Base-by-base conservation (phyloP, 2,113 vertebrate genomes). In the Phoxinus phoxinus region DNA sequence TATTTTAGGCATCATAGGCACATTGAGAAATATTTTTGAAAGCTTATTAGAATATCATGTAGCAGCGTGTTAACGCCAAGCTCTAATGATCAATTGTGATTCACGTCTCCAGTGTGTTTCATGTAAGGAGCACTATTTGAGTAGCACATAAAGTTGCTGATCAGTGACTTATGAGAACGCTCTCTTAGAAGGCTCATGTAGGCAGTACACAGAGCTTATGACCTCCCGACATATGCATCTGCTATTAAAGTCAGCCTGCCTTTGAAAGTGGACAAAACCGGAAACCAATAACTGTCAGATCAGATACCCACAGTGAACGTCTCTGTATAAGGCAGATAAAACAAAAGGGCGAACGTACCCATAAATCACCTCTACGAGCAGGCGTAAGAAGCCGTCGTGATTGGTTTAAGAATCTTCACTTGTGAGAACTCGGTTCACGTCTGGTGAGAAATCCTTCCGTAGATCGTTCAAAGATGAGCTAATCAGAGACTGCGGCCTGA, bases 251-350 rank as follows among this genome's bases (percentile, higher is more conserved):
- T 81, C 61, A 69, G 41, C 25, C 67, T 71, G 81, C 51, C 65
- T 83, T 83, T 25, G 46, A 53, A 63, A 86, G 72, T 65, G 72
- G 78, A 65, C 32, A 37, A 53, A 59, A 73, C 25, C 27, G n/a
- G 27, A 69, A 69, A 67, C 53, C 59, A 78, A 48, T 71, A 58
- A 83, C 65, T 73, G 81, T 83, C 67, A 83, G 67, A 72, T 65
- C 41, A 75, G 67, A 81, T 74, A 80, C 63, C 69, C 8, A 63
- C 25, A 35, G 56, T 15, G 53, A 35, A 63, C 25, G 51, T 81
- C 41, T 86, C 37, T 73, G 78, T 74, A 51, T 72, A 72, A 32
- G 23, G 46, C 81, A 17, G 81, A 77, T 81, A 86, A 86, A 81
- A 80, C 37, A 32, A 80, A 41, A 69, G 19, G 65, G 11, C 15